Evolutionary conservation across 2,888 invertebrate species (phyloP).

Genomic region (Brenthis daphne): DNA sequence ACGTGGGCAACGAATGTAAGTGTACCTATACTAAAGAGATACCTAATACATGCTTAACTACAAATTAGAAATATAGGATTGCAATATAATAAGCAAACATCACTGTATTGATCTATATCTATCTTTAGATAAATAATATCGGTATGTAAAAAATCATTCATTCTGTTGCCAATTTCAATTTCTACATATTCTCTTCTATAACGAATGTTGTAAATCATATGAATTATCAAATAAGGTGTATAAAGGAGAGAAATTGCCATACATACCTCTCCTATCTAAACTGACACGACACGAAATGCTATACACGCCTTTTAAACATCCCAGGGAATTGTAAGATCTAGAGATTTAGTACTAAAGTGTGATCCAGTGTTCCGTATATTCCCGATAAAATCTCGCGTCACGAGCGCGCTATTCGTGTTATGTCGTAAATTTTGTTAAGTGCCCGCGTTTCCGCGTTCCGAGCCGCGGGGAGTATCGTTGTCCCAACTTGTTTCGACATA

Average conservation of each 20-base stretch:
- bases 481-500: slow-evolving; percentile 30
- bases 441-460: slow-evolving; percentile 47
- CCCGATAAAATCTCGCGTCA: slow-evolving; percentile 45
- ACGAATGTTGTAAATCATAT: no score
- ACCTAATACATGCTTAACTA: no score
- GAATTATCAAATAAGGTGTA: neutral
- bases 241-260: neutral
- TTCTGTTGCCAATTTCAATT: no score
- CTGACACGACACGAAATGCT: slow-evolving; percentile 4
- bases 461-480: slow-evolving; percentile 30
- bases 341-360: slow-evolving; percentile 30
- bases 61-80: no score
- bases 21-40: neutral
- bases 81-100: no score
- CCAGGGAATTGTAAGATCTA: slow-evolving; percentile 22
- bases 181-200: no score
- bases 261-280: neutral
- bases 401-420: slow-evolving; percentile 44
- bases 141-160: no score
- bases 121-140: no score
- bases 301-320: neutral
- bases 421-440: slow-evolving; percentile 45
- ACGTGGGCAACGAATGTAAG: slow-evolving; percentile 14
- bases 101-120: no score
- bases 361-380: slow-evolving; percentile 36